These are phyloP conservation scores for Mesoclemmys tuberculata DNA, from an alignment of 2,113 vertebrate genomes.

Conservation along the genomic window DNA sequence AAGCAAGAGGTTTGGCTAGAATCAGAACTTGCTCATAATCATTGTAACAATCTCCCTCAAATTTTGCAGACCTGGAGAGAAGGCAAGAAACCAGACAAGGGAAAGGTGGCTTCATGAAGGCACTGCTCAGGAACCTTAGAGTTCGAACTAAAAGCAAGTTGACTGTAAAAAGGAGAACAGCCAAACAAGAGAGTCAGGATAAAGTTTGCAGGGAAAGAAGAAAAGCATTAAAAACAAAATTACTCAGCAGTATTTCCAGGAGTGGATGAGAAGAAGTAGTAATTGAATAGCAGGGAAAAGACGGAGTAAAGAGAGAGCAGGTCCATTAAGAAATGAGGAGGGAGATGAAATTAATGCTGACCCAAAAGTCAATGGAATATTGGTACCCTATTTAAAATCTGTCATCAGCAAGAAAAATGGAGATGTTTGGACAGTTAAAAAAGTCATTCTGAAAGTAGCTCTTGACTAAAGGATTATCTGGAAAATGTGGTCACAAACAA, in stretches of 20 bases:
- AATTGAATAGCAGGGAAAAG: no score
- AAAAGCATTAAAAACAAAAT: not conserved
- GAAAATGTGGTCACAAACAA: not conserved
- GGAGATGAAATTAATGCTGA: not conserved
- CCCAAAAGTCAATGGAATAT: not conserved
- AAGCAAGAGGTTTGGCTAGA: not conserved
- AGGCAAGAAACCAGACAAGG: not conserved
- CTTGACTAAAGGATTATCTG: not conserved
- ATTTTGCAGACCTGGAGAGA: not conserved
- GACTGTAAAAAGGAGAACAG: not conserved
- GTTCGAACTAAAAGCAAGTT: not conserved
- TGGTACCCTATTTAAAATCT: not conserved
- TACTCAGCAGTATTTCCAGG: fast-evolving
- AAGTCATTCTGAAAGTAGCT: not conserved
- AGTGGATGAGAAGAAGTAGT: not conserved
- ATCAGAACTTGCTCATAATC: not conserved
- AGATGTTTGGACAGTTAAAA: not conserved
- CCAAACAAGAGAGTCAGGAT: fast-evolving
- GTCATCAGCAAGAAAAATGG: not conserved
- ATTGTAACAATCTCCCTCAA: not conserved
- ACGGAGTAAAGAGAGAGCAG: not conserved
- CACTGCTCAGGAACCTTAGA: not conserved
- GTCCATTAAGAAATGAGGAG: not conserved
- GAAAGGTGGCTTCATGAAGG: fast-evolving
- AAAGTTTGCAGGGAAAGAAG: not conserved